Base-by-base conservation (phyloP, 2,888 invertebrate species). In the Phorcus lineatus region DNA sequence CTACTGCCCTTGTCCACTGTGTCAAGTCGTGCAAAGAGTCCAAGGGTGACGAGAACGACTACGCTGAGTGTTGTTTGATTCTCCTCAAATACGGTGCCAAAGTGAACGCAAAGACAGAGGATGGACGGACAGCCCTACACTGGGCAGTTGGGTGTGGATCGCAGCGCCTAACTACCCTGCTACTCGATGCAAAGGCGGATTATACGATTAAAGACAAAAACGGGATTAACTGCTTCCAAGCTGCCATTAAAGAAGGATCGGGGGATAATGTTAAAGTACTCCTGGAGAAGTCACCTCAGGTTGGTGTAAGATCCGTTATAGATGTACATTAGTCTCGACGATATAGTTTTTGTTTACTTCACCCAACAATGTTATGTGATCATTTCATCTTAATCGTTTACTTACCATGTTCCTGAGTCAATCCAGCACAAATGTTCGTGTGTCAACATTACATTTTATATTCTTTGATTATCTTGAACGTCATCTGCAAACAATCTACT, bases 61-160 rank as follows among this genome's bases (percentile, higher is more conserved):
- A 80, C 19, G 80, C 81, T 0, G 77, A 80, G 22, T 87, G 87
- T 80, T 81, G 86, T 57, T 70, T 81, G 40, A 70, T 85, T 22
- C 80, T 89, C 40, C 79, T 87, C 11, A 83, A 83, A 53, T 79
- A 84, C 55, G 89, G 88, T 3, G 84, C 85, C 16, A 82, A 86
- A 28, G 55, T 89, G 11, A 84, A 88, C 81, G 70, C 81, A 11
- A 81, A 80, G 74, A 87, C 88, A 80, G 86, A 86, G 76, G 82
- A 82, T 0, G 83, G 82, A 16, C 77, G 83, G 74, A 87, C 88
- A 16, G 83, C 88, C 2, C 80, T 89, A 22, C 82, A 83, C 22
- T 87, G 85, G 84, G 86, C 88, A 17, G 88, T 86, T 52, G 67
- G 75, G 9, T 70, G 84, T 62, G 83, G 83, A 47, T 86, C 85